Conservation (phyloP, 2,888 invertebrate genomes). For the Heliconius hortense region DNA sequence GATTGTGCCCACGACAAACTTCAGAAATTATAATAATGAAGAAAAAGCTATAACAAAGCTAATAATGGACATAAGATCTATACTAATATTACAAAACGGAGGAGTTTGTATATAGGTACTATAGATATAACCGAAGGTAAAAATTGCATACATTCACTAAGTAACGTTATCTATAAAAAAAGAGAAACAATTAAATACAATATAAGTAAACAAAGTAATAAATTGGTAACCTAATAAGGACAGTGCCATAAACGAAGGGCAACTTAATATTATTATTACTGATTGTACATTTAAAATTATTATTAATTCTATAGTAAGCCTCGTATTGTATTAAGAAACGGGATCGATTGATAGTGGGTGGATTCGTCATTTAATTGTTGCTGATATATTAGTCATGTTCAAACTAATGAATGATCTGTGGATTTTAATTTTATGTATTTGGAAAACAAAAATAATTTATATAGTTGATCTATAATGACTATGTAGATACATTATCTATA, state of each 20-base stretch:
- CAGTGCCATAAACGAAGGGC: constrained; percentile 22
- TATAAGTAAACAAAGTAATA: constrained; percentile 31
- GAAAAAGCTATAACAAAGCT: too few species aligned
- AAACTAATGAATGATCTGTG: neutral
- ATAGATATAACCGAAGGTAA: neutral
- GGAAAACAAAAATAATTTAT: neutral
- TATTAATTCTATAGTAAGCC: constrained; percentile 3
- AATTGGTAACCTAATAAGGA: constrained; percentile 28
- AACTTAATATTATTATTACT: constrained; percentile 19
- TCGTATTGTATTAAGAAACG: neutral
- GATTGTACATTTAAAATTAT: neutral
- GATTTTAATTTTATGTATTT: neutral
- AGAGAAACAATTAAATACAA: constrained; percentile 10
- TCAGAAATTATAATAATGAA: too few species aligned
- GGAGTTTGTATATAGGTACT: neutral
- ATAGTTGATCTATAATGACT: too few species aligned
- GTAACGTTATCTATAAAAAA: neutral
- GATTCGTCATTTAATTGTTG: constrained; percentile 23
- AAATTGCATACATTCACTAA: constrained; percentile 6
- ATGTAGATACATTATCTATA: too few species aligned
- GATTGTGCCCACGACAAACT: too few species aligned
- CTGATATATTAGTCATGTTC: constrained; percentile 16
- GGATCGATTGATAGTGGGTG: constrained; percentile 8
- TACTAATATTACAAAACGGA: too few species aligned
- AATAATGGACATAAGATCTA: too few species aligned